phyloP scores from a whole-genome alignment of 2,113 vertebrate species.

The Nematolebias whitei region DNA sequence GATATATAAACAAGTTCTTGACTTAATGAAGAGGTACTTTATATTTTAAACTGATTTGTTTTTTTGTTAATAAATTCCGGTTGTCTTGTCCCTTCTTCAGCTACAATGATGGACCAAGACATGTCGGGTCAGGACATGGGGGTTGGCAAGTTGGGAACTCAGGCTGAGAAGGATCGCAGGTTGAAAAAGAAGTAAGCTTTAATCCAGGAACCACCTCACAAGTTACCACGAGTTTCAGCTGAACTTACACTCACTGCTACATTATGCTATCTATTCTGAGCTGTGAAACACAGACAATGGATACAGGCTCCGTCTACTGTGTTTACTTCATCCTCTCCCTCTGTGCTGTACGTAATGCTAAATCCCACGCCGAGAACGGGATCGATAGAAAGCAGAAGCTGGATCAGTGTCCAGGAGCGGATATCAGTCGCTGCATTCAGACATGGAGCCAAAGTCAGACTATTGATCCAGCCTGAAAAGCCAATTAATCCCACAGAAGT shows the following conservation, averaged over 20 bases:
- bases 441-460: constrained; percentile 46
- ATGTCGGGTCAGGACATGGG: constrained; percentile 91
- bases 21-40: too few species aligned
- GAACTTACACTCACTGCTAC: background rate
- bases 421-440: constrained; percentile 48
- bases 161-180: constrained; percentile 97
- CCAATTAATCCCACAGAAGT: constrained; percentile 53
- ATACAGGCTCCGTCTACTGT: constrained; percentile 13
- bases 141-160: constrained; percentile 93
- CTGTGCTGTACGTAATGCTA: constrained; percentile 7
- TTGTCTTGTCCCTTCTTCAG: constrained; percentile 57
- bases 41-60: background rate
- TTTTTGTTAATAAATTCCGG: too few species aligned
- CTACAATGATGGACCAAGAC: constrained; percentile 90
- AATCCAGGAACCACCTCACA: background rate
- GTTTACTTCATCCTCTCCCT: constrained; percentile 7
- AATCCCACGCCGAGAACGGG: constrained; percentile 20
- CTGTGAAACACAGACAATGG: constrained; percentile 11
- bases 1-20: too few species aligned
- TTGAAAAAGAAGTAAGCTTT: constrained; percentile 96
- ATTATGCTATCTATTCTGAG: constrained; percentile 13
- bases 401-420: constrained; percentile 42
- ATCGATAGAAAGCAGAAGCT: constrained; percentile 44
- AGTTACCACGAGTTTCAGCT: background rate
- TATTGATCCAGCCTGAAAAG: constrained; percentile 56